Percentiles rank a stretch among this genome's conserved stretches.
phyloP scores from a whole-genome alignment of 1,140 invertebrate species.

The Dendroctonus valens region DNA sequence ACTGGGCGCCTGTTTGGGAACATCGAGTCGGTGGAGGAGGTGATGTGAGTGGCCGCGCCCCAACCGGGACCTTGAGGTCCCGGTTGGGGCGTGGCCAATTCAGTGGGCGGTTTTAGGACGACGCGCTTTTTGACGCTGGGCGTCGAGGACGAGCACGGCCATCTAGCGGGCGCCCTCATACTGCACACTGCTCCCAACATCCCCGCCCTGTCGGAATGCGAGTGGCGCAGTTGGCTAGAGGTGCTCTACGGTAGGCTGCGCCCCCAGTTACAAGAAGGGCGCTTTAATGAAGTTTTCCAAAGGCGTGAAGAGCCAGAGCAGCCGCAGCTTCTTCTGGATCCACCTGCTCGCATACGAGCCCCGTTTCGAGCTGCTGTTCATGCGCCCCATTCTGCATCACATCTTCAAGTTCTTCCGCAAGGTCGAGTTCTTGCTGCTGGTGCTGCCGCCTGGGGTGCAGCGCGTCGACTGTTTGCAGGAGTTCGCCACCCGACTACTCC shows the following conservation, averaged over 20 bases:
- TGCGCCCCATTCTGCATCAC: conserved; percentile 54
- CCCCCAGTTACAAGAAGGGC: no score
- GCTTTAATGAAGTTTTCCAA: no score
- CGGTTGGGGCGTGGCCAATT: no score
- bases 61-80: no score
- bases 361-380: conserved; percentile 51
- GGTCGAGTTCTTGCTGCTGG: conserved; percentile 54
- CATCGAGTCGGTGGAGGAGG: conserved; percentile 26
- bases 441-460: conserved; percentile 52
- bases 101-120: no score
- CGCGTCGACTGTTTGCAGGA: conserved; percentile 45
- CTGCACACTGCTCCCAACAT: conserved; percentile 56
- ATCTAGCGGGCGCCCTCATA: conserved; percentile 53
- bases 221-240: conserved; percentile 56
- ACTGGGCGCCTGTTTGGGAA: conserved; percentile 34
- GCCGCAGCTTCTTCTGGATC: conserved; percentile 57
- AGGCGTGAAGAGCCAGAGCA: no score
- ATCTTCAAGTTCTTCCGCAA: conserved; percentile 55
- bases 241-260: conserved; percentile 53
- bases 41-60: no score
- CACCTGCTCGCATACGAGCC: conserved; percentile 56
- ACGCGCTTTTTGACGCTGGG: conserved; percentile 38
- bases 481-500: conserved; percentile 41
- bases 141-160: conserved; percentile 44
- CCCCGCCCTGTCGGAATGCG: conserved; percentile 51